Evolutionary conservation across 2,797 vertebrate species (phyloP).

Genomic region (Xerus rutilus): DNA sequence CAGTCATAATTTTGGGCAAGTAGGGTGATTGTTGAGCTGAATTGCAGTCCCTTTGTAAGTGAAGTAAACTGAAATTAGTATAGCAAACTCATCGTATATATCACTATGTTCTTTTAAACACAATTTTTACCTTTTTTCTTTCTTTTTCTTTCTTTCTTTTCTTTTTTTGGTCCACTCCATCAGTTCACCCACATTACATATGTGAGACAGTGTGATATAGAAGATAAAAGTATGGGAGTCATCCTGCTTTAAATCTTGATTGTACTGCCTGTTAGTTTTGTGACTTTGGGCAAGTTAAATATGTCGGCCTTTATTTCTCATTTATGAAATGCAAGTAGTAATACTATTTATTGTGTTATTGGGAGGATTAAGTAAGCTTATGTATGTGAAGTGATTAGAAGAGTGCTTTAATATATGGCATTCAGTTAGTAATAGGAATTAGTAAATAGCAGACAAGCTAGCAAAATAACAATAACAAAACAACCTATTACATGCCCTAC

Average conservation of each 20-base stretch:
- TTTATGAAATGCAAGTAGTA: not conserved
- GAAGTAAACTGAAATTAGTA: slow-evolving; percentile 15
- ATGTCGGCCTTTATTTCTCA: slow-evolving; percentile 15
- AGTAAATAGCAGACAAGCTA: not conserved
- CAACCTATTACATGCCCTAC: not conserved
- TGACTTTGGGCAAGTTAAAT: slow-evolving; percentile 13
- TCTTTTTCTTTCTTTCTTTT: not conserved
- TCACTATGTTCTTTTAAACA: slow-evolving; percentile 28
- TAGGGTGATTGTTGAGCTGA: not conserved
- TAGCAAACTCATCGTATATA: not conserved
- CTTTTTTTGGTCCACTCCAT: not conserved
- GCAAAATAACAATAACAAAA: not conserved
- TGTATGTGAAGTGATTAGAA: slow-evolving; percentile 13
- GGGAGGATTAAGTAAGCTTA: slow-evolving; percentile 29
- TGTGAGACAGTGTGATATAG: not conserved
- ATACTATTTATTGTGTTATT: not conserved
- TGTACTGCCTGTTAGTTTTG: not conserved
- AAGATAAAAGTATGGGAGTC: not conserved
- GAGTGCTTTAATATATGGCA: not conserved
- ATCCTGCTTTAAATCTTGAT: slow-evolving; percentile 3
- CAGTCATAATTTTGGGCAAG: not conserved
- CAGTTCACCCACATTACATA: not conserved
- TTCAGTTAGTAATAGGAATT: not conserved
- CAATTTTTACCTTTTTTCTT: not conserved
- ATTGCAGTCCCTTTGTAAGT: not conserved